A percentile compares a stretch with the other conserved stretches of the same genome.
Evolutionary conservation across 2,113 vertebrate genomes (phyloP).

Genomic region (Pongo pygmaeus): DNA sequence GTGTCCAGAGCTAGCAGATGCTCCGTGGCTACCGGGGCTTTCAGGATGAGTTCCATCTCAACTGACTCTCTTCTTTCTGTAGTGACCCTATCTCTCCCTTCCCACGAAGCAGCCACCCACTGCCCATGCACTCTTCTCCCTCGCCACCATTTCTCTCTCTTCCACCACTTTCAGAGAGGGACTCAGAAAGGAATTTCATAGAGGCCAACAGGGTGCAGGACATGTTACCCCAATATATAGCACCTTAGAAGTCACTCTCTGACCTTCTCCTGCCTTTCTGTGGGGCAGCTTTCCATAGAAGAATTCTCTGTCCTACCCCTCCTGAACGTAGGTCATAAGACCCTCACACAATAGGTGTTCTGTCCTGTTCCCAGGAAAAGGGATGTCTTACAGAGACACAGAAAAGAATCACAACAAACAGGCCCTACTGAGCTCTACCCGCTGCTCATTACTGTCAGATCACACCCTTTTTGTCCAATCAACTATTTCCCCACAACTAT

Average conservation of each 20-base stretch:
- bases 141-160: background rate
- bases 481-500: background rate
- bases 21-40: background rate
- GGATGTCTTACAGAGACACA: background rate
- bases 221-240: background rate
- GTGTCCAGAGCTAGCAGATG: background rate
- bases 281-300: background rate
- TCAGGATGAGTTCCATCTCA: background rate
- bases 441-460: background rate
- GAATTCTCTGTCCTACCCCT: background rate
- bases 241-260: background rate
- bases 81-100: accelerated
- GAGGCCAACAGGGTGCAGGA: background rate
- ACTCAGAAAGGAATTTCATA: background rate
- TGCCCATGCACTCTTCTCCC: background rate
- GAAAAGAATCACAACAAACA: background rate
- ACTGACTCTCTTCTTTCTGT: background rate
- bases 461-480: background rate
- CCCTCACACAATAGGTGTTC: background rate
- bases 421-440: too few relatives aligned
- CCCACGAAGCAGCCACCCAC: background rate
- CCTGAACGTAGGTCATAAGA: background rate
- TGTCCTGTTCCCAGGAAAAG: too few relatives aligned
- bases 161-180: background rate
- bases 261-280: background rate